Conservation (phyloP, 2,113 vertebrate species). For the Megaceryle torquata region DNA sequence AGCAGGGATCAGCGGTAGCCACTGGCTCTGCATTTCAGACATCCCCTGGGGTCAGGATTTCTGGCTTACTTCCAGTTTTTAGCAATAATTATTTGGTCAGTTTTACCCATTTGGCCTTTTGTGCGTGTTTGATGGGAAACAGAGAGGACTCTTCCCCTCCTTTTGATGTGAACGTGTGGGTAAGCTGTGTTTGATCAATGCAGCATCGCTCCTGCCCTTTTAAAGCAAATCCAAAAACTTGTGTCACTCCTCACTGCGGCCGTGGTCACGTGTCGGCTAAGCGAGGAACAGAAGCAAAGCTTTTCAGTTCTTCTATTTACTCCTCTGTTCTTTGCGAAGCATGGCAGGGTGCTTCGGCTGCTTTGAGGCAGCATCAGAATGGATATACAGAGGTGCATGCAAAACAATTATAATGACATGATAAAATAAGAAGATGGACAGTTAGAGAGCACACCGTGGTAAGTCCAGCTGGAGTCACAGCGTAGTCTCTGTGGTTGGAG, state of each 20-base stretch:
- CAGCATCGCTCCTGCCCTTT: not conserved
- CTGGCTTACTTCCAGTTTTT: not conserved
- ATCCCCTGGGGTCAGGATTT: not conserved
- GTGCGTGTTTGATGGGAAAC: not conserved
- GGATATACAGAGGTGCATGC: not conserved
- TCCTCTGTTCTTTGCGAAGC: not conserved
- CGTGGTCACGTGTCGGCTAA: not conserved
- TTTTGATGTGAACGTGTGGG: not conserved
- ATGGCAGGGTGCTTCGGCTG: not conserved
- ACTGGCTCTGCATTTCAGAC: not conserved
- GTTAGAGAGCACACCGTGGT: slow-evolving; percentile 5
- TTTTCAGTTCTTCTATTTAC: slow-evolving; percentile 27
- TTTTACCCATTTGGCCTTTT: not conserved
- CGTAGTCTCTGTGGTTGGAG: not conserved
- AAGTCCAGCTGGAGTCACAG: not conserved
- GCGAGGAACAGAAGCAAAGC: slow-evolving; percentile 7
- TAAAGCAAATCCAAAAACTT: not conserved
- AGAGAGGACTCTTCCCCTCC: not conserved
- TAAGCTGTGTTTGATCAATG: not conserved
- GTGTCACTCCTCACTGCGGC: not conserved
- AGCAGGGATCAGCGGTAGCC: not conserved
- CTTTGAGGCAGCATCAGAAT: slow-evolving; percentile 18
- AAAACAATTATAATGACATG: slow-evolving; percentile 31
- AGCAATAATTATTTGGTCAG: not conserved
- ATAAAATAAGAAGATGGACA: slow-evolving; percentile 22